phyloP scores from a whole-genome alignment of 1,140 invertebrate genomes.

The Bursaphelenchus mucronatus region DNA sequence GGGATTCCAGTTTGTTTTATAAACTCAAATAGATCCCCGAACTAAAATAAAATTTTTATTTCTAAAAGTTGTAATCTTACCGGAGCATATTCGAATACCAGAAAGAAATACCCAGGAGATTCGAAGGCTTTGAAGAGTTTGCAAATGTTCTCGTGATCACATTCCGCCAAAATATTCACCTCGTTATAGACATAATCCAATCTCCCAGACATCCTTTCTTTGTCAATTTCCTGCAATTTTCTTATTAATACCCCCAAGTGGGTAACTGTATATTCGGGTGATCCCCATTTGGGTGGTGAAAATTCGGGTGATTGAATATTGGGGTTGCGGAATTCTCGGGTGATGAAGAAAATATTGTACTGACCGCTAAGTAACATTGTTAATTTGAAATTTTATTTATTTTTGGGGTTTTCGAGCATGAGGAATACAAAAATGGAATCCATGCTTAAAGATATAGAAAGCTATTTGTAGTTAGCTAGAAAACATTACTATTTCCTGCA shows the following conservation, averaged over 20 bases:
- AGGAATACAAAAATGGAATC: no score
- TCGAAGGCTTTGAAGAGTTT: constrained; percentile 41
- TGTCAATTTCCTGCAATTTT: constrained; percentile 44
- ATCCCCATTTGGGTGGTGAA: no score
- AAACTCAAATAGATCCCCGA: constrained; percentile 42
- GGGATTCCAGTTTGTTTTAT: constrained; percentile 34
- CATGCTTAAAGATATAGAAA: no score
- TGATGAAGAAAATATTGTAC: not conserved
- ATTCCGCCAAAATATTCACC: constrained; percentile 31
- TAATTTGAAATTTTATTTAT: not conserved
- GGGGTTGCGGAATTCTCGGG: no score
- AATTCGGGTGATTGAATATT: no score
- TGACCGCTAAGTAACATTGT: not conserved
- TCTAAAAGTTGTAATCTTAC: constrained; percentile 17
- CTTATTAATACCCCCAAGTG: constrained; percentile 6
- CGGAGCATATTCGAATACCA: constrained; percentile 47
- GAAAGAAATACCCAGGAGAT: constrained; percentile 30
- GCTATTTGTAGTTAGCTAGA: no score
- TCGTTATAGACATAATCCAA: constrained; percentile 49
- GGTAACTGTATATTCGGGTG: not conserved
- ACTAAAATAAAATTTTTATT: constrained; percentile 17
- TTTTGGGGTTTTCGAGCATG: no score
- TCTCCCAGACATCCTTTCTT: constrained; percentile 42
- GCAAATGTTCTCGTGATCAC: constrained; percentile 41
- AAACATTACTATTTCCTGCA: no score